Conservation (phyloP, 2,113 vertebrate species). For the Probosciger aterrimus region DNA sequence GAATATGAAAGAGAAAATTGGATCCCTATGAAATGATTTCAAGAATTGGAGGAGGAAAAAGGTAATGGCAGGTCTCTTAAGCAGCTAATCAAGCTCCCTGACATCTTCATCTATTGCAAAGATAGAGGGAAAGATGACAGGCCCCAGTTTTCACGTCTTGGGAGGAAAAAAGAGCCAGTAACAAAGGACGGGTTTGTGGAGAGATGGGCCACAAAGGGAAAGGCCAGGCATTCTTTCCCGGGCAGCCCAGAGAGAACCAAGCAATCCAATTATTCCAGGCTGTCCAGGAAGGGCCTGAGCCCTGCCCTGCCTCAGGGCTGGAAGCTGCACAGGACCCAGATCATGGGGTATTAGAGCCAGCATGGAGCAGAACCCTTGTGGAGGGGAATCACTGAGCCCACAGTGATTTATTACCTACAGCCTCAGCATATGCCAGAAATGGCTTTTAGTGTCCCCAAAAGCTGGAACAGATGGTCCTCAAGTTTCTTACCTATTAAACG, state of each 20-base stretch:
- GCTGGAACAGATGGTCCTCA: not conserved
- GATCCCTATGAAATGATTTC: constrained; percentile 37
- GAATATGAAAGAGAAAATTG: constrained; percentile 33
- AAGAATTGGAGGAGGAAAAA: constrained; percentile 44
- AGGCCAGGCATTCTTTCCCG: accelerated
- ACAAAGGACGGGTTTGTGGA: not conserved
- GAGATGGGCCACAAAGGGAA: not conserved
- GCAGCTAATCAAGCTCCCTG: constrained; percentile 7
- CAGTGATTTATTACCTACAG: constrained; percentile 71
- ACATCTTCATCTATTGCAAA: constrained; percentile 36
- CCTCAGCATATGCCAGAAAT: constrained; percentile 54
- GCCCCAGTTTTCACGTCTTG: not conserved
- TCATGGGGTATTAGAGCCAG: constrained; percentile 69
- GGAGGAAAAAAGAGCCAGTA: not conserved
- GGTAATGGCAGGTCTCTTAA: constrained; percentile 38
- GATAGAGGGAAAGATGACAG: not conserved
- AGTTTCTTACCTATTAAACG: not conserved
- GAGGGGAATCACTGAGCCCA: constrained; percentile 53
- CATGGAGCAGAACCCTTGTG: constrained; percentile 61
- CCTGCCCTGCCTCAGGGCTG: not conserved
- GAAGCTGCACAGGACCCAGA: not conserved
- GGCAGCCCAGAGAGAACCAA: not conserved
- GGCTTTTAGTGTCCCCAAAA: not conserved
- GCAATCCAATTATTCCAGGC: not conserved
- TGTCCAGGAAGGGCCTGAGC: not conserved